Evolutionary conservation across 2,888 invertebrate genomes (phyloP).

Genomic region (Polydesmus complanatus): DNA sequence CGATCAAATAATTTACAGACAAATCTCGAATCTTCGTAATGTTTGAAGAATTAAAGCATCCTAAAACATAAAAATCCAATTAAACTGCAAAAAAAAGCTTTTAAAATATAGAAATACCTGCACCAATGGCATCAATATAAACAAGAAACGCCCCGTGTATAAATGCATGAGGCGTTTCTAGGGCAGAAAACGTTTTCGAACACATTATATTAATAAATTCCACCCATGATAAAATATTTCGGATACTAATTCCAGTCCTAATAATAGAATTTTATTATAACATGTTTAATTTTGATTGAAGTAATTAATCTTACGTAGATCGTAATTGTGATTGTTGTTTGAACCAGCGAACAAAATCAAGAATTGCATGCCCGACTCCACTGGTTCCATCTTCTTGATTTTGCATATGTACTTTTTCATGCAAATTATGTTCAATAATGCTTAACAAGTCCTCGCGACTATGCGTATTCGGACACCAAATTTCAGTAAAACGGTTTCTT

Average conservation of each 20-base stretch:
- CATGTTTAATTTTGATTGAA: too few relatives aligned
- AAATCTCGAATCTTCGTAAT: constrained; percentile 33
- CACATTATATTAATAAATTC: constrained; percentile 57
- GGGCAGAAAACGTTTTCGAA: constrained; percentile 12
- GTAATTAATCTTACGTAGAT: too few relatives aligned
- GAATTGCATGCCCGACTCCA: constrained; percentile 49
- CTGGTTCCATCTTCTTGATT: constrained; percentile 22
- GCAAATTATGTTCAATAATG: constrained; percentile 69
- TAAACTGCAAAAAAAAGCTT: not conserved
- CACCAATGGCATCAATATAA: constrained; percentile 80
- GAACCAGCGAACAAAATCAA: constrained; percentile 70
- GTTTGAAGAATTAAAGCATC: constrained; percentile 23
- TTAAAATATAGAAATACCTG: constrained; percentile 34
- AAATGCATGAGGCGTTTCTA: constrained; percentile 33
- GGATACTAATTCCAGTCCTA: constrained; percentile 70
- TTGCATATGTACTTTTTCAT: constrained; percentile 38
- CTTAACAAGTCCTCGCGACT: constrained; percentile 55
- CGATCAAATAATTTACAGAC: constrained; percentile 44
- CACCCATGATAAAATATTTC: constrained; percentile 87
- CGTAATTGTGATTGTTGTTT: constrained; percentile 44
- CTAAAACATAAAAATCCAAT: not conserved
- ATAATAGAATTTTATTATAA: too few relatives aligned
- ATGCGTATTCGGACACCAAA: constrained; percentile 81
- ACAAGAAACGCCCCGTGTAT: constrained; percentile 83
- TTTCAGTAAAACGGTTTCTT: constrained; percentile 94